These are phyloP conservation scores for Bergia puertoricense DNA, from an alignment of 92 coral and sea anemone genomes.

Conservation along the genomic window DNA sequence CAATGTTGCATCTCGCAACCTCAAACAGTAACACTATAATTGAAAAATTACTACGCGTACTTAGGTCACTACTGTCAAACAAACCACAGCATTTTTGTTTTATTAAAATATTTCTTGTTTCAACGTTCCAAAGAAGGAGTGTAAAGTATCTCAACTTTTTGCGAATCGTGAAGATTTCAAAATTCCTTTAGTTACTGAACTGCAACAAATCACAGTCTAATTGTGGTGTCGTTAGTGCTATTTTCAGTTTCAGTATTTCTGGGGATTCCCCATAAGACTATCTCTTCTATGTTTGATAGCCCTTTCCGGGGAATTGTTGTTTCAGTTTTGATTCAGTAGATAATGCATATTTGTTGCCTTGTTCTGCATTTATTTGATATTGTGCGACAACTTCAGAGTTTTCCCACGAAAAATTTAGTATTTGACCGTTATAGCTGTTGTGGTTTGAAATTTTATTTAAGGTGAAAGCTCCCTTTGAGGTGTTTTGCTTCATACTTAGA, in stretches of 20 bases:
- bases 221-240: not conserved
- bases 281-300: not conserved
- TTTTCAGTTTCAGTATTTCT: slow-evolving; percentile 12
- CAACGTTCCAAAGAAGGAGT: not conserved
- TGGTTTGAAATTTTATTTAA: not conserved
- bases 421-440: not conserved
- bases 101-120: not conserved
- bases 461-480: not conserved
- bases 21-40: too few species aligned
- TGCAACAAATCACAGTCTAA: too few species aligned
- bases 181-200: too few species aligned
- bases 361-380: not conserved
- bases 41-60: too few species aligned
- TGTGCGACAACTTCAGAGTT: not conserved
- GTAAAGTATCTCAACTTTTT: not conserved
- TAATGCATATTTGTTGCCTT: not conserved
- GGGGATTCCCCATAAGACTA: slow-evolving; percentile 22
- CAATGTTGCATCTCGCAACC: too few species aligned
- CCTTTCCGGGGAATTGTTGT: slow-evolving; percentile 16
- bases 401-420: not conserved
- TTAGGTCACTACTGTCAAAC: too few species aligned
- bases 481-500: not conserved
- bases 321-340: slow-evolving; percentile 35
- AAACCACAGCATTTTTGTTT: not conserved
- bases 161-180: not conserved